Base-by-base conservation (phyloP, 37 sponge, comb jelly and placozoan genomes). In the Diacarnus erythraeanus region DNA sequence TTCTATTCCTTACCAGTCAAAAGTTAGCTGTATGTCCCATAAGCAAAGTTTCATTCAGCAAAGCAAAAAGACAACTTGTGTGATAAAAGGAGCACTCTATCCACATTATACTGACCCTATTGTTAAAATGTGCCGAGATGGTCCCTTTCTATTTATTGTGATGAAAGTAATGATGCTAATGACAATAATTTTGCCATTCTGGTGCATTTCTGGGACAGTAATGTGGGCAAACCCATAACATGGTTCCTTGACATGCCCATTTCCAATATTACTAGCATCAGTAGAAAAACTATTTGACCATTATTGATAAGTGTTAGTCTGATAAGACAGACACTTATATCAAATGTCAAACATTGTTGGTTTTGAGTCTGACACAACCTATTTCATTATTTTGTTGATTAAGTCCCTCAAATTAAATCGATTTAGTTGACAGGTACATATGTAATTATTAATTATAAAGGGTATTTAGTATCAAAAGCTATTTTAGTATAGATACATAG, bases 191-290 rank as follows among this genome's bases (percentile, higher is more conserved):
- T 77, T 38, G 77, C 71, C 40, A 77, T 83, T 30, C n/a, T 85
- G 78, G 86, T 85, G 23, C 54, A 74, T 71, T n/a, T 69, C 38
- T 85, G 79, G 86, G 79, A 78, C 41, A 63, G 78, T 8, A 1
- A 2, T 20, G 0, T 31, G 6, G 6, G 66, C 12, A 71, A 69
- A 59, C 59, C 79, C 25, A n/a, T n/a, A n/a, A n/a, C n/a, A n/a
- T n/a, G n/a, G 34, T 85, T 85, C 57, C 72, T 85, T 8, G 79
- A 59, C 22, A 77, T 78, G 79, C 86, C 79, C 17, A 66, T 34
- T 3, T 78, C 79, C 26, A 85, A 85, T 34, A 39, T 61, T n/a
- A n/a, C n/a, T n/a, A n/a, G 60, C 65, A 25, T 78, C 86, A 39
- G 72, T 66, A 18, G 54, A 75, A 57, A 63, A 63, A 1, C 74